These are phyloP conservation scores for Itoplectis maculator DNA, from an alignment of 2,888 invertebrate species.

Conservation along the genomic window DNA sequence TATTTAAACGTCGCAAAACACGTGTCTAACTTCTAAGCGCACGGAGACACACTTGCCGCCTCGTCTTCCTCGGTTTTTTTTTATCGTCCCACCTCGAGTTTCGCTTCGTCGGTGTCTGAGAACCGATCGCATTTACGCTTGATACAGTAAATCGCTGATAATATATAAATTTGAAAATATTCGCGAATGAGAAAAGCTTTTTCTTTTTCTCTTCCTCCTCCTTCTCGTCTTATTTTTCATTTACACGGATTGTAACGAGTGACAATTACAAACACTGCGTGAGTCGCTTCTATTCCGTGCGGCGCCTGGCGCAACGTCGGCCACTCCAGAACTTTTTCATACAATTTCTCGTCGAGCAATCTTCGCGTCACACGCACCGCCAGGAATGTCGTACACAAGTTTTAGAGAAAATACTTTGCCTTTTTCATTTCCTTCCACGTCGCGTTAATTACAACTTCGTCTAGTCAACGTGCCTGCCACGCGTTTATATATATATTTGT, in stretches of 20 bases:
- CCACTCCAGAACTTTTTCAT: not conserved
- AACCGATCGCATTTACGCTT: conserved; percentile 5
- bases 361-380: conserved; percentile 10
- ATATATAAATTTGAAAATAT: conserved; percentile 62
- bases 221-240: conserved; percentile 20
- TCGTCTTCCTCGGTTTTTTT: not conserved
- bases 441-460: conserved; percentile 53
- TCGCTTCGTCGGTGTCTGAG: not conserved
- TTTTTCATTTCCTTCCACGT: conserved; percentile 33
- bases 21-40: conserved; percentile 46
- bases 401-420: conserved; percentile 62
- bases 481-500: not conserved
- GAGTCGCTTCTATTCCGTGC: conserved; percentile 27
- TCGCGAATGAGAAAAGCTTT: conserved; percentile 37
- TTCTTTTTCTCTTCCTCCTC: too few relatives aligned
- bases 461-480: conserved; percentile 34
- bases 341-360: not conserved
- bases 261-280: conserved; percentile 50
- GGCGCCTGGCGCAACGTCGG: conserved; percentile 11
- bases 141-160: conserved; percentile 20
- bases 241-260: conserved; percentile 53
- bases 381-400: conserved; percentile 33
- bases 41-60: conserved; percentile 34
- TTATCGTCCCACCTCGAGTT: not conserved
- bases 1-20: conserved; percentile 56